phyloP scores from a whole-genome alignment of 2,113 vertebrate species.

The Gallinago jamesoni region DNA sequence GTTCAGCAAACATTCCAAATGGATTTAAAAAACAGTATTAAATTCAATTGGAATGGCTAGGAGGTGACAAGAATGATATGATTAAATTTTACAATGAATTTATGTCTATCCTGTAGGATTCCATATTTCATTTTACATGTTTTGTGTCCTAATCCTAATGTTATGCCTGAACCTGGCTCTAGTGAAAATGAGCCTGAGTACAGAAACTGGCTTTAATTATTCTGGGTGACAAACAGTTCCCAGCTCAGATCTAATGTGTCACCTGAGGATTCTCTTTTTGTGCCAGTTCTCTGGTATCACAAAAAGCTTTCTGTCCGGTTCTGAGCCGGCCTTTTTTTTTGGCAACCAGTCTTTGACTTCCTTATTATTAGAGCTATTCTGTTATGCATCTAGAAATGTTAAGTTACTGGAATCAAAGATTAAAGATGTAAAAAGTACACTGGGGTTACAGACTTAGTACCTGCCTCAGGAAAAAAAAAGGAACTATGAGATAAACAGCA shows the following conservation, averaged over 20 bases:
- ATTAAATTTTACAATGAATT: not conserved
- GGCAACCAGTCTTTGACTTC: not conserved
- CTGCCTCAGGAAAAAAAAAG: not conserved
- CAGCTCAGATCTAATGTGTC: not conserved
- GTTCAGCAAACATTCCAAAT: not conserved
- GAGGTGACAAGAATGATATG: accelerated
- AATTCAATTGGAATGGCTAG: not conserved
- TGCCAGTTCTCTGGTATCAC: not conserved
- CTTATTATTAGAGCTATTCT: not conserved
- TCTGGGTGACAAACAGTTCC: not conserved
- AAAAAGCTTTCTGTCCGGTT: not conserved
- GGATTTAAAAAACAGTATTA: not conserved
- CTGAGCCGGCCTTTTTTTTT: not conserved
- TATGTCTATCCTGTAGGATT: not conserved
- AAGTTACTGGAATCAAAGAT: not conserved
- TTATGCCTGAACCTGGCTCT: not conserved
- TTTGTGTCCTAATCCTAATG: not conserved
- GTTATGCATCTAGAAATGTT: not conserved
- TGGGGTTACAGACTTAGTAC: not conserved
- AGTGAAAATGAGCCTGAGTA: not conserved
- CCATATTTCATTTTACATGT: not conserved
- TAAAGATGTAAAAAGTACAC: not conserved
- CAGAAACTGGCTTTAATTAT: not conserved
- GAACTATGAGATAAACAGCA: not conserved
- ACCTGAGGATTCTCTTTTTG: not conserved